Evolutionary conservation across 2,888 invertebrate genomes (phyloP).

Genomic region (Pyrrhosoma nymphula): DNA sequence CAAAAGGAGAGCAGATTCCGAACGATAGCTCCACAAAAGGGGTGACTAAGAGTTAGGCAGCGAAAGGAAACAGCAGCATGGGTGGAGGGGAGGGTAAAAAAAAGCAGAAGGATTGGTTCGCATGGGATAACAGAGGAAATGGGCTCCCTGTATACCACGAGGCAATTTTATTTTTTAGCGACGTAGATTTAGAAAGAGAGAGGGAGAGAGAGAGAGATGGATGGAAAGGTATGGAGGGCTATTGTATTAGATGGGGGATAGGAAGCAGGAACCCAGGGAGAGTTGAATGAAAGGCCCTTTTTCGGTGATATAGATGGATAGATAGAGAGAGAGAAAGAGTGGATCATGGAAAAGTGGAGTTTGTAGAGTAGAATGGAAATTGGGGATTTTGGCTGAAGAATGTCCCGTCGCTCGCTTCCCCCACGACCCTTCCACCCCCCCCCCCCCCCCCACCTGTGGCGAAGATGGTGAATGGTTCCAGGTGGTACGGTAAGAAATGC

Average conservation of each 20-base stretch:
- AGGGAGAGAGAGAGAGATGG: neutral
- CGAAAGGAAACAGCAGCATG: no score
- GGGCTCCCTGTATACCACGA: neutral
- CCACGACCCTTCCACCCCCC: slow-evolving; percentile 19
- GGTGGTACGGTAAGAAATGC: slow-evolving; percentile 14
- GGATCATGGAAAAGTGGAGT: slow-evolving; percentile 20
- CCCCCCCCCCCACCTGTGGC: slow-evolving; percentile 53
- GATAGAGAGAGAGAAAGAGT: neutral
- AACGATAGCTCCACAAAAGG: neutral
- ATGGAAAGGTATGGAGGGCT: neutral
- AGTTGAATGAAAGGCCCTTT: neutral
- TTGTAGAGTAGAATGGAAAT: slow-evolving; percentile 36
- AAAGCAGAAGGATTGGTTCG: neutral
- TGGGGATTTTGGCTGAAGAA: slow-evolving; percentile 48
- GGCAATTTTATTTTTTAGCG: neutral
- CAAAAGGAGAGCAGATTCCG: neutral
- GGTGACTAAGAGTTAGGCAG: neutral
- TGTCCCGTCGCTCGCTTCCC: neutral
- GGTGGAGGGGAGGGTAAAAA: neutral
- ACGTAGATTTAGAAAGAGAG: neutral
- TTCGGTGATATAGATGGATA: neutral
- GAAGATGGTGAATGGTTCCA: slow-evolving; percentile 44
- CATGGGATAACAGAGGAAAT: neutral
- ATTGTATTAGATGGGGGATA: neutral
- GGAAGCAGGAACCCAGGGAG: neutral